phyloP scores from a whole-genome alignment of 2,888 invertebrate genomes.

The Heliothis peltigera region DNA sequence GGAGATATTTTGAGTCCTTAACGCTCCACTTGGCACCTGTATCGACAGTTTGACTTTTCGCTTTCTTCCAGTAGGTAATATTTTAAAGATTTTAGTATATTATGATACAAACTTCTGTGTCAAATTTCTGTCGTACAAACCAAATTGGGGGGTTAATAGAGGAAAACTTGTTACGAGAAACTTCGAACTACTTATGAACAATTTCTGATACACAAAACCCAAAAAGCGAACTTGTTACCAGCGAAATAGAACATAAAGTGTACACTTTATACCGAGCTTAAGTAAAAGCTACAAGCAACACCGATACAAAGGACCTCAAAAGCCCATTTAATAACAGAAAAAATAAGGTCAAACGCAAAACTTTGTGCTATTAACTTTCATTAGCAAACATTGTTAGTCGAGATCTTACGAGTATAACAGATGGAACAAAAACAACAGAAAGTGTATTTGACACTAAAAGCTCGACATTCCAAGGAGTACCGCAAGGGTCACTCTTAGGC shows the following conservation, averaged over 20 bases:
- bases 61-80: slow-evolving; percentile 21
- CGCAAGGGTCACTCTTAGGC: slow-evolving; percentile 83
- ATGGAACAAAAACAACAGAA: slow-evolving; percentile 63
- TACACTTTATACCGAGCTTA: slow-evolving; percentile 22
- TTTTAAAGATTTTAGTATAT: slow-evolving; percentile 30
- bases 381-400: slow-evolving; percentile 41
- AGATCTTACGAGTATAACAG: slow-evolving; percentile 55
- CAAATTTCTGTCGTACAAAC: slow-evolving; percentile 2
- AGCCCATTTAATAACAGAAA: slow-evolving; percentile 34
- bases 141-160: slow-evolving; percentile 6
- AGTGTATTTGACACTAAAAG: slow-evolving; percentile 81
- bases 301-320: slow-evolving; percentile 29
- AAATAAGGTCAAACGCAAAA: slow-evolving; percentile 30
- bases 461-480: slow-evolving; percentile 76
- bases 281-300: slow-evolving; percentile 28
- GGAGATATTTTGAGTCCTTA: slow-evolving; percentile 53
- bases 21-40: slow-evolving; percentile 50
- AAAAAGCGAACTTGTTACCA: slow-evolving; percentile 16
- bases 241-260: slow-evolving; percentile 8
- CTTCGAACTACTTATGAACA: slow-evolving; percentile 19
- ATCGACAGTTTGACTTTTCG: slow-evolving; percentile 36
- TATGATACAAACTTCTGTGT: slow-evolving; percentile 28
- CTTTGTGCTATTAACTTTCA: slow-evolving; percentile 37
- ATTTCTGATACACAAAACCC: slow-evolving; percentile 7
- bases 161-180: slow-evolving; percentile 25